Percentiles rank a stretch among this genome's conserved stretches.
phyloP scores from a whole-genome alignment of 2,888 invertebrate species.

The Linyphia triangularis region DNA sequence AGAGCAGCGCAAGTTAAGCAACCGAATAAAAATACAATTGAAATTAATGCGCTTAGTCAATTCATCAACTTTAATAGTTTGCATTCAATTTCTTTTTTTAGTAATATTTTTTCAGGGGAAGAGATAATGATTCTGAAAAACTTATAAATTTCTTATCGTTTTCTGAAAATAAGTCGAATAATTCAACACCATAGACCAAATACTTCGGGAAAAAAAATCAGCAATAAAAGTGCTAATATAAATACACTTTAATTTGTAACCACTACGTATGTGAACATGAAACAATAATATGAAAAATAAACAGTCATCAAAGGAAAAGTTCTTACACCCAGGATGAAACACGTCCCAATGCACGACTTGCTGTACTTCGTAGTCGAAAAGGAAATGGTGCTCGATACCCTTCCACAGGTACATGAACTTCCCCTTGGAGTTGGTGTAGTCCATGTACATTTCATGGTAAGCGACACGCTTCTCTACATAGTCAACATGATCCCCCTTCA shows the following conservation, averaged over 20 bases:
- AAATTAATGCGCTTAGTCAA: no score
- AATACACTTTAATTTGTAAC: background rate
- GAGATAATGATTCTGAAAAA: no score
- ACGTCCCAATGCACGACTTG: slow-evolving; percentile 27
- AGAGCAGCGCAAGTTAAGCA: no score
- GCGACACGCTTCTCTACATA: background rate
- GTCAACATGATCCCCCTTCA: slow-evolving; percentile 8
- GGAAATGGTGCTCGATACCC: slow-evolving; percentile 33
- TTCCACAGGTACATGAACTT: slow-evolving; percentile 37
- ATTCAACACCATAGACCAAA: no score
- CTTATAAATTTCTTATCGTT: no score
- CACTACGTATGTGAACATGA: background rate
- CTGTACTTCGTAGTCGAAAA: slow-evolving; percentile 37
- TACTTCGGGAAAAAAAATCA: no score
- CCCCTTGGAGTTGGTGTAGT: slow-evolving; percentile 29
- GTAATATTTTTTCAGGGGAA: no score
- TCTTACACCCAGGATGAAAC: slow-evolving; percentile 66
- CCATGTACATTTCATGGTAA: slow-evolving; percentile 53
- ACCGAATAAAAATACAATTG: no score
- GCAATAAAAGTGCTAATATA: background rate
- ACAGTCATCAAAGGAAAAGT: background rate
- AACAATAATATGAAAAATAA: background rate
- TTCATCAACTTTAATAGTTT: no score
- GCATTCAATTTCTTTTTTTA: no score
- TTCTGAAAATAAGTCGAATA: no score